A percentile compares a stretch with the other conserved stretches of the same genome.
These are phyloP conservation scores for Xylocampa areola DNA, from an alignment of 2,888 invertebrate species.

Conservation along the genomic window DNA sequence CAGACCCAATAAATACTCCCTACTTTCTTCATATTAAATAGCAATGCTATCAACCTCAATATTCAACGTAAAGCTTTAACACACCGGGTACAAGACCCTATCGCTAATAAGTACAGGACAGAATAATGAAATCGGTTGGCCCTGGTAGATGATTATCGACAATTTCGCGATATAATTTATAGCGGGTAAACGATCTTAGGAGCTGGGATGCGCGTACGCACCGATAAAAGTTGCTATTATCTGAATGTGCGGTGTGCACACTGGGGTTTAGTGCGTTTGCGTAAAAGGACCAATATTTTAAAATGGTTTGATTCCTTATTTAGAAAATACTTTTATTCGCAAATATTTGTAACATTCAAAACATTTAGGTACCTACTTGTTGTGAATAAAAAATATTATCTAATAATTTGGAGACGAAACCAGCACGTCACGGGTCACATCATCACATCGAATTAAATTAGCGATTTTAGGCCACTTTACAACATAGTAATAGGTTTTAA, in stretches of 20 bases:
- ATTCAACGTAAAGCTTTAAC: slow-evolving; percentile 33
- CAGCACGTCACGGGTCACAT: no score
- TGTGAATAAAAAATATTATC: no score
- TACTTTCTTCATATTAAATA: slow-evolving; percentile 24
- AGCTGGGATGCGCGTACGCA: slow-evolving; percentile 75
- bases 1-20: slow-evolving; percentile 18
- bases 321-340: no score
- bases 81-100: slow-evolving; percentile 47
- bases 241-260: slow-evolving; percentile 61
- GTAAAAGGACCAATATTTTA: not conserved
- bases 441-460: no score
- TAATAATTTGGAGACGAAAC: no score
- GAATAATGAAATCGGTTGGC: slow-evolving; percentile 76
- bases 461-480: no score
- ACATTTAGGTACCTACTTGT: no score
- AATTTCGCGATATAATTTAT: slow-evolving; percentile 82
- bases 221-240: slow-evolving; percentile 82
- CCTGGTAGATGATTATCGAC: slow-evolving; percentile 80
- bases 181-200: slow-evolving; percentile 71
- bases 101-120: slow-evolving; percentile 72
- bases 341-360: no score
- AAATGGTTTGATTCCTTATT: no score
- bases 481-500: no score
- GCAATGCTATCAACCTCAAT: slow-evolving; percentile 11
- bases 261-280: slow-evolving; percentile 21